Base-by-base conservation (phyloP, 2,888 invertebrate species). In the Synanthedon formicaeformis region DNA sequence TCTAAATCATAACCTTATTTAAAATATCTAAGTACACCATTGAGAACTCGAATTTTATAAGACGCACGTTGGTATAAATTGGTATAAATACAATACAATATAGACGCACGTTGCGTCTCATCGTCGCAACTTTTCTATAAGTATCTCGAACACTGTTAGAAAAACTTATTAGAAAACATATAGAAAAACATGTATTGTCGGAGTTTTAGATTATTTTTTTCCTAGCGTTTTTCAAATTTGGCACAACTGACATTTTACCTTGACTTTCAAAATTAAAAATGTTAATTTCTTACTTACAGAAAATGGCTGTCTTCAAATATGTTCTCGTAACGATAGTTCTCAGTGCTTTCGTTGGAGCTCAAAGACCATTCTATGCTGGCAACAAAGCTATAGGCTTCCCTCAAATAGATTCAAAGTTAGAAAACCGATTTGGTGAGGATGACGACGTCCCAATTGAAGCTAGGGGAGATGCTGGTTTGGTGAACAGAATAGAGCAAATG, bases 291-390 rank as follows among this genome's bases (percentile, higher is more conserved):
- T 63, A 65, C 58, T 27, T 60, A 64, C 63, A 58, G 48, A 65
- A 53, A 72, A 78, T 76, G 79, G 69, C 69, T 16, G 55, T 58
- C n/a, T 61, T 58, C 62, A 71, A 65, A 63, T 63, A 72, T 55
- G 34, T 64, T 3, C 53, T 77, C 34, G 59, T 76, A 34, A 52
- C 86, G 34, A 56, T 67, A 41, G 51, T 72, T 41, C 52, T 78
- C 14, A 58, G 69, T 11, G 65, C 66, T 18, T n/a, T 77, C 16
- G 73, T 71, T 2, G 60, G 76, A 51, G 88, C 88, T 1, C 93
- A 93, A 70, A 85, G 93, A 23, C 91, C 92, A 0, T 89, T 89
- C 51, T 93, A 91, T 66, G 92, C 92, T 4, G 90, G 91, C 8
- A 64, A 75, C 1, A 74, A 81, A 6, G 84, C 90, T 0, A 89